Base-by-base conservation (phyloP, 2,113 vertebrate species). In the Pollachius pollachius region DNA sequence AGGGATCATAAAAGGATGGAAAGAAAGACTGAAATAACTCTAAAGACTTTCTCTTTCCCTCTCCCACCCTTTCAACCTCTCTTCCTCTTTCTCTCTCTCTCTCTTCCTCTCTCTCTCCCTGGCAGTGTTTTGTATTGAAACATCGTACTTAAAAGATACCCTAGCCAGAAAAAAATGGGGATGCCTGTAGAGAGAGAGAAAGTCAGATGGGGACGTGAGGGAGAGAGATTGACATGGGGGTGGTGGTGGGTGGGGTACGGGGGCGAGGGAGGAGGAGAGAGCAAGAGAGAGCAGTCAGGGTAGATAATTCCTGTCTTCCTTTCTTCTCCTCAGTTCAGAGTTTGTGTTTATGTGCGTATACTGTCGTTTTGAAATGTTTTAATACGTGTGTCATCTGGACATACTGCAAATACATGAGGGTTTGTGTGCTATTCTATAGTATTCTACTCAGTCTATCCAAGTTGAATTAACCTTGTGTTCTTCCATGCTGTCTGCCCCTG, bases 91-190 rank as follows among this genome's bases (percentile, higher is more conserved):
- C 52, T 52, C 52, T 52, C 52, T 52, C 5, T 54, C 52, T 54
- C 52, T 54, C 52, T 54, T 8, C 17, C 17, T 59, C 16, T n/a
- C 57, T 59, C n/a, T 18, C 57, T 59, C n/a, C 8, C 57, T 56
- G 52, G 3, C 52, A 56, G 13, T 4, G n/a, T 6, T 81, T 80
- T 17, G 67, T 83, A 67, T 82, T 75, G 79, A 68, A 80, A 81
- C 52, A 75, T 67, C 54, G 68, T 70, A 73, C 68, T 77, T 16
- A 17, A 66, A 52, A 25, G 7, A 59, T 8, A 54, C 52, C 12
- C 52, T 16, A 54, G 16, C 52, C 9, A 27, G 15, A 15, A 6
- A 27, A 25, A 15, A 16, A 15, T 23, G 58, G 3, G n/a, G 4
- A 21, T 19, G 18, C 11, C n/a, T 11, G 18, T 3, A 21, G 37